These are phyloP conservation scores for Cactoblastis cactorum DNA, from an alignment of 2,888 invertebrate genomes.

Conservation along the genomic window DNA sequence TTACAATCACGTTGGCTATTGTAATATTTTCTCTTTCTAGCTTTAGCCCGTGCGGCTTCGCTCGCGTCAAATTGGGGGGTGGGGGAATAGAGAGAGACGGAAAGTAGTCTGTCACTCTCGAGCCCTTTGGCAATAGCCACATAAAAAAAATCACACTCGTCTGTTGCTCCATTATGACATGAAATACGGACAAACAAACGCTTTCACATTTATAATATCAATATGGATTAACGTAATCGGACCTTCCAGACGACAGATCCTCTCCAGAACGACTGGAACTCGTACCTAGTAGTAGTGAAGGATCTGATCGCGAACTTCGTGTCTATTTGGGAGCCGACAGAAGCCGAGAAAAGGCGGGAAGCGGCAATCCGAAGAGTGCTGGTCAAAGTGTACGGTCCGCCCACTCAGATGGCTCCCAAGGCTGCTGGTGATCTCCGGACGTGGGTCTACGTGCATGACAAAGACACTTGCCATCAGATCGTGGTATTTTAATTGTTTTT, in stretches of 20 bases:
- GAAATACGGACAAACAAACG: no score
- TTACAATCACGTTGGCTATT: no score
- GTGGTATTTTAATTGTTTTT: conserved; percentile 66
- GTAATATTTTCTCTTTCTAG: no score
- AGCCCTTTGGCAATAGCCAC: no score
- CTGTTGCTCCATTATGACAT: no score
- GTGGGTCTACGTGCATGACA: conserved; percentile 87
- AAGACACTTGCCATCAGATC: conserved; percentile 75
- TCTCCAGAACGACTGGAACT: conserved; percentile 80
- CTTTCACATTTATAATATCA: no score
- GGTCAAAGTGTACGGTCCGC: conserved; percentile 82
- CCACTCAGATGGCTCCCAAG: conserved; percentile 77
- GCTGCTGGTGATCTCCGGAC: conserved; percentile 89
- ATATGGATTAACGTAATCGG: background rate
- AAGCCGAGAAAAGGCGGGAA: conserved; percentile 86
- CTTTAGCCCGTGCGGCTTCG: no score
- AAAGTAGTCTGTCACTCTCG: no score
- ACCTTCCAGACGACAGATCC: conserved; percentile 52
- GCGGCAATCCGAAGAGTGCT: conserved; percentile 87
- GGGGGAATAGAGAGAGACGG: no score
- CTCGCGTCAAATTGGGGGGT: no score
- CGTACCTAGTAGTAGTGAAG: conserved; percentile 85
- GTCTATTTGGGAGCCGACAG: conserved; percentile 89
- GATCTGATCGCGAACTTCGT: conserved; percentile 88
- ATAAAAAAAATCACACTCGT: no score